Conservation (phyloP, 2,113 vertebrate genomes). For the Scomber scombrus region DNA sequence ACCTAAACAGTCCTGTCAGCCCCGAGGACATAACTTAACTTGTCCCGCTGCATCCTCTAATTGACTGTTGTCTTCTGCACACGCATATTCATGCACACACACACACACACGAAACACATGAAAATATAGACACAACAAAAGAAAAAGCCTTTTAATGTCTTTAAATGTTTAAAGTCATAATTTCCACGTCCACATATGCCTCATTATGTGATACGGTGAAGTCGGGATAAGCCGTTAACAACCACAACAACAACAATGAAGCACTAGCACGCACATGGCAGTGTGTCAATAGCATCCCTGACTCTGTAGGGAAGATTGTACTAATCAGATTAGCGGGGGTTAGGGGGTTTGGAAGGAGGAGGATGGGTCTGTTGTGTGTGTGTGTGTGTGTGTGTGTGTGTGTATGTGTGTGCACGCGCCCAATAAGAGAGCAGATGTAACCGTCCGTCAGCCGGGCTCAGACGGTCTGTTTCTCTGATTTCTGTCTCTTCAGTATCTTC, state of each 20-base stretch:
- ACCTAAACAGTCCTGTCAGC: slow-evolving; percentile 6
- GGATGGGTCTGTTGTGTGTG: slow-evolving; percentile 30
- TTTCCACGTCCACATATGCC: background rate
- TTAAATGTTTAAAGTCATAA: no score
- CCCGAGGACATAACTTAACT: slow-evolving; percentile 12
- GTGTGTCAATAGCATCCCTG: slow-evolving; percentile 57
- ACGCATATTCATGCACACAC: background rate
- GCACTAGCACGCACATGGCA: slow-evolving; percentile 15
- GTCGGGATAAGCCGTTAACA: background rate
- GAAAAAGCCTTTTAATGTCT: no score
- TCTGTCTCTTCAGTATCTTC: slow-evolving; percentile 49
- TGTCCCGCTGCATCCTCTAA: slow-evolving; percentile 40
- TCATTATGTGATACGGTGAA: background rate
- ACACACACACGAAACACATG: background rate
- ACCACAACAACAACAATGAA: slow-evolving; percentile 40
- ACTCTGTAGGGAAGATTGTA: slow-evolving; percentile 54
- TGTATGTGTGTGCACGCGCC: slow-evolving; percentile 18
- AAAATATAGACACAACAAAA: no score
- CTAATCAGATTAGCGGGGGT: slow-evolving; percentile 79
- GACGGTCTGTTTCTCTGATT: slow-evolving; percentile 71
- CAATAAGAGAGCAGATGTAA: slow-evolving; percentile 72
- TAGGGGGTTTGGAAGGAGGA: slow-evolving; percentile 60
- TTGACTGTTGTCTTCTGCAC: background rate
- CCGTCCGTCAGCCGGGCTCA: slow-evolving; percentile 57
- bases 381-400: slow-evolving; percentile 48